Base-by-base conservation (phyloP, 2,113 vertebrate genomes). In the Cnemophilus loriae region DNA sequence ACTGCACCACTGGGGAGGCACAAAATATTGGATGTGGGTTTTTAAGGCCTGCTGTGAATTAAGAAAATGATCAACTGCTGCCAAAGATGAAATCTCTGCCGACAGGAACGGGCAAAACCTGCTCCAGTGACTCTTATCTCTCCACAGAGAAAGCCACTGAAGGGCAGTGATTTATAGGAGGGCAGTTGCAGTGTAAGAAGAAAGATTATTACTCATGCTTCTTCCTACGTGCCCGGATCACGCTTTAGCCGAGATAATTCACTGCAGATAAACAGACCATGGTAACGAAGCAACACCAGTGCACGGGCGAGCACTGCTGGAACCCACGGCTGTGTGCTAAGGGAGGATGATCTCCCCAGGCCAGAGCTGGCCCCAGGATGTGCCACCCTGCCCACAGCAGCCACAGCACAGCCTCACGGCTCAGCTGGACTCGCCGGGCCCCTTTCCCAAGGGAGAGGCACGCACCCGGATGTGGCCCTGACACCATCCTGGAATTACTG, bases 21-120 rank as follows among this genome's bases (percentile, higher is more conserved):
- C 79, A 77, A 92, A 92, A 91, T 59, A 93, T 24, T 12, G 0
- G 50, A 57, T 84, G 46, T 53, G 44, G 37, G 37, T n/a, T 96
- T 95, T 95, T 49, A 96, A 86, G 71, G 57, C 81, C 83, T 93
- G 86, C 84, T 94, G 91, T 84, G 79, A 96, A 94, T 96, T 95
- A 93, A 92, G 82, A 69, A 96, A 96, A 93, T 89, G 20, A 96
- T 94, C 91, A 91, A 13, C 57, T 89, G 65, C 63, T 91, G 59
- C 92, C 63, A 73, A 81, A 87, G 79, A 96, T 80, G 80, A 94
- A 94, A 96, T 79, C 80, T 92, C 56, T 87, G 53, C 67, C 0
- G 1, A 77, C 61, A 53, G 44, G 46, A 89, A 78, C 13, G 73
- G 44, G 57, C 57, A 59, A 89, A 95, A 91, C 42, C 44, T 44